Base-by-base conservation (phyloP, 2,797 vertebrate genomes). In the Melanotaenia maccullochi region DNA sequence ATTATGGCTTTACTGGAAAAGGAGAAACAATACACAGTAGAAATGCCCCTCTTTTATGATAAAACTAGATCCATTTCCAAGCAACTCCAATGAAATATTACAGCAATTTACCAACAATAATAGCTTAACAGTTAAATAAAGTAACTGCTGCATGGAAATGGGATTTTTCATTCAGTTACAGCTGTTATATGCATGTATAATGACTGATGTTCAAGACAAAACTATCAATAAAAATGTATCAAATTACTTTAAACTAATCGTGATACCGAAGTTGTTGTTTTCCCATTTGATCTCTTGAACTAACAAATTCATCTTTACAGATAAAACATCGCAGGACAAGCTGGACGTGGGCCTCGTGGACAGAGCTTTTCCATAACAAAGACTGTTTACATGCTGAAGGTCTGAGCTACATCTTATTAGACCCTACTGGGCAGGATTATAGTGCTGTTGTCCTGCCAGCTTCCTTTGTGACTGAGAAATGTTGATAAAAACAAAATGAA, bases 311-410 rank as follows among this genome's bases (percentile, higher is more conserved):
- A 59, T 63, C 33, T 68, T 32, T 33, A 32, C 12, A 60, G 55
- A 70, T 60, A 67, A 56, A 67, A 6, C 32, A 11, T 20, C 47
- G 60, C 56, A 12, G 38, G 65, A 58, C 59, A 58, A 60, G 14
- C 61, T 51, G 68, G 66, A 60, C 0, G 4, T n/a, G 18, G 55
- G 61, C 60, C 60, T 60, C 51, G 55, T 70, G 76, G 16, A 49
- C 51, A 9, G 61, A 56, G 56, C 70, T 69, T 82, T 85, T 79
- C 77, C 85, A 70, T 65, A 66, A 64, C 57, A 85, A 80, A 71
- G 84, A 73, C 7, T 12, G 66, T 76, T 72, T 65, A 63, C 54
- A 75, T 52, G 14, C 68, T 35, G 71, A 70, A 78, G 72, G 69
- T 71, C 78, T 61, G 52, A 60, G 74, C 69, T 67, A 35, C 65